Percentiles rank a stretch among this genome's conserved stretches.
Conservation (phyloP, 2,797 vertebrate species). For the Hoplostethus mediterraneus region DNA sequence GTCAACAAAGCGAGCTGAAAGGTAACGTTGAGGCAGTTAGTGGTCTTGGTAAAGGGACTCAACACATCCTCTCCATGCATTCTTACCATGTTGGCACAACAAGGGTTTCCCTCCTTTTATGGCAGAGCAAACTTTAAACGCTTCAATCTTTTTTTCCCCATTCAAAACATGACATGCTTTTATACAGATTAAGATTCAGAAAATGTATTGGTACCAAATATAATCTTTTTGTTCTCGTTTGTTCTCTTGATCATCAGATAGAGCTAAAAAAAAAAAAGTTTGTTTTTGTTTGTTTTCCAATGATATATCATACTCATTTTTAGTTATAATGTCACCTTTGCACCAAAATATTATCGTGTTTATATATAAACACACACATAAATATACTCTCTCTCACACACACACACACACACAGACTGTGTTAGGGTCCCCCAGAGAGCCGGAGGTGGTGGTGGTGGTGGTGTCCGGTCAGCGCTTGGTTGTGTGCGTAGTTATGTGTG, state of each 20-base stretch:
- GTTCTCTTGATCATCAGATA: neutral
- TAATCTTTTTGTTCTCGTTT: too few relatives aligned
- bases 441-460: conserved; percentile 53
- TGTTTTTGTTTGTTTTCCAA: too few relatives aligned
- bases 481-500: conserved; percentile 38
- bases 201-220: too few relatives aligned
- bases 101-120: neutral
- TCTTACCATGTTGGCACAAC: conserved; percentile 10
- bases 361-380: neutral
- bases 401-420: neutral
- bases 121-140: too few relatives aligned
- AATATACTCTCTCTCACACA: neutral
- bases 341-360: too few relatives aligned
- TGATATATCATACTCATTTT: neutral
- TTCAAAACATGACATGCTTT: too few relatives aligned
- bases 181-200: too few relatives aligned
- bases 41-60: conserved; percentile 30
- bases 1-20: conserved; percentile 8
- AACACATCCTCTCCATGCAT: neutral
- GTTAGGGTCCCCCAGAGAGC: conserved; percentile 71
- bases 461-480: conserved; percentile 49
- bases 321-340: too few relatives aligned
- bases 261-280: neutral
- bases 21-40: conserved; percentile 32
- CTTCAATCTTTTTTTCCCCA: too few relatives aligned